Base-by-base conservation (phyloP, 2,797 vertebrate genomes). In the Acanthiza pusilla region DNA sequence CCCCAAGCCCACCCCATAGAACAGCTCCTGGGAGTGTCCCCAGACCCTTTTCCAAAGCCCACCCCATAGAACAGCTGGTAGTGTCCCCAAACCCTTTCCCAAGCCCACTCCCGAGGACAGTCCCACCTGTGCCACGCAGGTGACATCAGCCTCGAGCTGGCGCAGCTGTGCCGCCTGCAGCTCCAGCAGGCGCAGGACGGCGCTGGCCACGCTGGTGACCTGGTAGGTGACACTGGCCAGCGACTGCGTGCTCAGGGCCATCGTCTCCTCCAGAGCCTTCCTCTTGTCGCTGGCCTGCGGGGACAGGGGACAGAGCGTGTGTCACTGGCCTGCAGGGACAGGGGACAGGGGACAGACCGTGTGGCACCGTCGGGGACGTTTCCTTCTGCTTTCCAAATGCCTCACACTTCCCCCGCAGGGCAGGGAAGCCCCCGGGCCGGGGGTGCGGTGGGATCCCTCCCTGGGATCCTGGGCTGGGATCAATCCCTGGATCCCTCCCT, bases 151-250 rank as follows among this genome's bases (percentile, higher is more conserved):
- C 95, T 99, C 98, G 97, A 99, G 97, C 67, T 96, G 95, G 40
- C 91, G 95, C 76, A 99, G 90, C 92, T 98, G 97, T 2, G 92
- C 82, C 11, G 97, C 96, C 96, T 99, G 99, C 4, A 98, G 95
- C 65, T 99, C 99, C 97, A 99, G 96, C 94, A 99, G 97, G 42
- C 96, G 97, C 51, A 99, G 94, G 55, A 99, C 61, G 26, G 97
- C 90, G 6, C 57, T 96, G 23, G 99, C 99, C 96, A 99, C 83
- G 54, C 96, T 98, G 98, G 98, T 98, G 96, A 99, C 98, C 97
- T 99, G 99, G 95, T 98, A 99, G 8, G 98, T 97, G 43, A 99
- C 98, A 0, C 98, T 99, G 97, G 99, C 99, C 97, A 99, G 97
- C 9, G 99, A 98, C 97, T 99, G 99, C 3, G 97, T 96, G 32